phyloP scores from a whole-genome alignment of 2,888 invertebrate genomes.

The Synanthedon formicaeformis region DNA sequence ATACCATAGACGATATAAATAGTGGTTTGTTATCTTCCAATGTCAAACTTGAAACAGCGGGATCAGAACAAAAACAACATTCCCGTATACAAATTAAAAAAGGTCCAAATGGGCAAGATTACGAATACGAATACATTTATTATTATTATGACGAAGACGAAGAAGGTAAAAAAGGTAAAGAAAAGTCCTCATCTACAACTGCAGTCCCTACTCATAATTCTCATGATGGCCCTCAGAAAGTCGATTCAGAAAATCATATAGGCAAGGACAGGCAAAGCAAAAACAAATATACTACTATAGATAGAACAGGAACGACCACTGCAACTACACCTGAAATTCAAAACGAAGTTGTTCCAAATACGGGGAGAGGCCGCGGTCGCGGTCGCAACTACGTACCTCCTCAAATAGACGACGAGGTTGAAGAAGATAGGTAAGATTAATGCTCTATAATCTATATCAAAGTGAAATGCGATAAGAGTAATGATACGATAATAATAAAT shows the following conservation, averaged over 20 bases:
- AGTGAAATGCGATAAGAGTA: background rate
- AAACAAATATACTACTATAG: conserved; percentile 69
- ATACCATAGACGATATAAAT: conserved; percentile 62
- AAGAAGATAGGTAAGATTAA: conserved; percentile 56
- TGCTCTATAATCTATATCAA: background rate
- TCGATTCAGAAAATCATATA: conserved; percentile 52
- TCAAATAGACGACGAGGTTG: conserved; percentile 64
- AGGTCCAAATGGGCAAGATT: conserved; percentile 90
- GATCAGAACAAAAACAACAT: conserved; percentile 76
- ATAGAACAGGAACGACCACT: conserved; percentile 49
- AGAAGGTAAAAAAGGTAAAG: conserved; percentile 50
- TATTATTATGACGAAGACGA: conserved; percentile 91
- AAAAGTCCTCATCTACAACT: conserved; percentile 27
- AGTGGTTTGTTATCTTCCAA: conserved; percentile 59
- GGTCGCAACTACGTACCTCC: conserved; percentile 59
- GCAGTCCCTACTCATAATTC: conserved; percentile 54
- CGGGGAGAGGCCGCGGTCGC: conserved; percentile 55
- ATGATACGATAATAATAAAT: too few relatives aligned
- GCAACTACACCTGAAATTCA: conserved; percentile 70
- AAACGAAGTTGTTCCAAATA: conserved; percentile 74
- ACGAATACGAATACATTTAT: conserved; percentile 92
- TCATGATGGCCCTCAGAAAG: conserved; percentile 73
- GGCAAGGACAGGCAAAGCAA: conserved; percentile 55
- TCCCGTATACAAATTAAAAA: conserved; percentile 87
- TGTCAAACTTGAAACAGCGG: conserved; percentile 72